A percentile compares a stretch with the other conserved stretches of the same genome.
Evolutionary conservation across 2,888 invertebrate genomes (phyloP).

Genomic region (Drosophila cognata): DNA sequence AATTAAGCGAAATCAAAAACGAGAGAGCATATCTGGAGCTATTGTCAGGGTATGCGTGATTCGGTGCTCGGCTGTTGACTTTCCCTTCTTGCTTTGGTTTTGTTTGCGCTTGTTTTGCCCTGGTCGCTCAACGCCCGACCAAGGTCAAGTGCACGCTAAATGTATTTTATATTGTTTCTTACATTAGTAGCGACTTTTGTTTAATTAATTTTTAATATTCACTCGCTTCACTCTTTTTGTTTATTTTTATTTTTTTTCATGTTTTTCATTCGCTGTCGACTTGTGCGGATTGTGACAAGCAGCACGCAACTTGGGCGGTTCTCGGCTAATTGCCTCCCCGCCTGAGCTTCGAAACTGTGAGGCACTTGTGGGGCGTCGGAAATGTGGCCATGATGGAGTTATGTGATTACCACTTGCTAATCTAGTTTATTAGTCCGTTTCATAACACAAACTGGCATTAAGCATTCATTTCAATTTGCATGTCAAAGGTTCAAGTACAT

Average conservation of each 20-base stretch:
- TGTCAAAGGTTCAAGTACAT: neutral
- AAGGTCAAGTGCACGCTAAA: slow-evolving; percentile 77
- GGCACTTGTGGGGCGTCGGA: slow-evolving; percentile 24
- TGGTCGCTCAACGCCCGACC: slow-evolving; percentile 39
- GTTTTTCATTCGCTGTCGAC: slow-evolving; percentile 6
- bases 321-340: slow-evolving; percentile 60
- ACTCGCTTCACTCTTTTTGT: slow-evolving; percentile 28
- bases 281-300: slow-evolving; percentile 64
- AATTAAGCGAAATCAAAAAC: neutral
- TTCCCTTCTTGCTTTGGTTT: slow-evolving; percentile 29
- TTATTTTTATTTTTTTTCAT: neutral
- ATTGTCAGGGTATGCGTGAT: slow-evolving; percentile 3
- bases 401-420: slow-evolving; percentile 4
- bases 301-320: slow-evolving; percentile 69
- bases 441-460: neutral
- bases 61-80: slow-evolving; percentile 7
- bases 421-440: slow-evolving; percentile 21
- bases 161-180: slow-evolving; percentile 74
- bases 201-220: slow-evolving; percentile 79
- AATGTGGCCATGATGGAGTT: slow-evolving; percentile 29
- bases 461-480: neutral
- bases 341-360: slow-evolving; percentile 21
- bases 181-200: slow-evolving; percentile 73
- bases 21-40: neutral
- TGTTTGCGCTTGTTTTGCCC: slow-evolving; percentile 50